A percentile compares a stretch with the other conserved stretches of the same genome.
These are phyloP conservation scores for Bos indicus DNA, from an alignment of 2,113 vertebrate genomes.

Conservation along the genomic window DNA sequence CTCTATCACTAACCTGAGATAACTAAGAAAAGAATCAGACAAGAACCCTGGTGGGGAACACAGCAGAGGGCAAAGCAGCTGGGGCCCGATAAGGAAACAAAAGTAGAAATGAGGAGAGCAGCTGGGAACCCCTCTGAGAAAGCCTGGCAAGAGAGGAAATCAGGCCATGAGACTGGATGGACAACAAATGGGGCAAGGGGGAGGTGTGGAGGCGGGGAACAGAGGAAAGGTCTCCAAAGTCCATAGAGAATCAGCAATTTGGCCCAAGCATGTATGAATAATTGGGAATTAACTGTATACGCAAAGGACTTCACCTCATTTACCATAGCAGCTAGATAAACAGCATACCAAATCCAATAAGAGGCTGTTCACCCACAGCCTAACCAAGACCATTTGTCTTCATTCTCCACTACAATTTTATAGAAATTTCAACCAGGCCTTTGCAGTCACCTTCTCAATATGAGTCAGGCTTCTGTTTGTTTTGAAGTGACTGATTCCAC, in stretches of 20 bases:
- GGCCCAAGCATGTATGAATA: constrained; percentile 29
- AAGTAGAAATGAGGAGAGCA: background rate
- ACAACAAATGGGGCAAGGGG: background rate
- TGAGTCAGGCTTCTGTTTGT: background rate
- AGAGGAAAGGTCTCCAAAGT: background rate
- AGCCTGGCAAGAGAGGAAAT: background rate
- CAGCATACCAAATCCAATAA: background rate
- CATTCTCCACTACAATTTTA: background rate
- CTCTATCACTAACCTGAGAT: background rate
- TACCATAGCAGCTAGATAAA: constrained; percentile 46
- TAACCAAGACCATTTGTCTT: background rate
- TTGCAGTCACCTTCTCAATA: background rate
- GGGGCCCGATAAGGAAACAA: background rate
- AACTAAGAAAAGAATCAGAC: background rate
- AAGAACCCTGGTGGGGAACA: background rate
- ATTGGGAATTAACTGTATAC: constrained; percentile 57
- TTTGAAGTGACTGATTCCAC: accelerated
- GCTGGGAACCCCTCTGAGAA: background rate
- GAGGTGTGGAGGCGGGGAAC: background rate
- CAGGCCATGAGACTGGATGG: background rate
- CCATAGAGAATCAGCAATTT: constrained; percentile 49
- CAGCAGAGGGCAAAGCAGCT: background rate
- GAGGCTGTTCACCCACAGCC: background rate
- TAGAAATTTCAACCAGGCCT: background rate
- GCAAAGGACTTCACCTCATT: constrained; percentile 37